A percentile compares a stretch with the other conserved stretches of the same genome.
phyloP scores from a whole-genome alignment of 1,140 invertebrate genomes.

The Asobara japonica region DNA sequence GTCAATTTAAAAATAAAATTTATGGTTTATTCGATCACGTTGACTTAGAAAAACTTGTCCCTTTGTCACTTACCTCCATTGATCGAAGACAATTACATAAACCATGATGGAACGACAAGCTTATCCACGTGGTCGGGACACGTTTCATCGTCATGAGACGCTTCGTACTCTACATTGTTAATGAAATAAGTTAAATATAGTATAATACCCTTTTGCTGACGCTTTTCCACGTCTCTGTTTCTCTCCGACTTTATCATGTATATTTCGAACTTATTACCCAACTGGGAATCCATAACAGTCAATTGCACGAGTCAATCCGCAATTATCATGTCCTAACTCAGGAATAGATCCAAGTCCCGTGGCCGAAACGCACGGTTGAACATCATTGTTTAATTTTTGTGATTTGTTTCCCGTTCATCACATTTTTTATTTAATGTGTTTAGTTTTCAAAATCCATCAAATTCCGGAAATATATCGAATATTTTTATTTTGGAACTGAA shows the following conservation, averaged over 20 bases:
- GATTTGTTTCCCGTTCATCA: too few relatives aligned
- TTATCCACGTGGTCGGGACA: background rate
- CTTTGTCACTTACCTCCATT: background rate
- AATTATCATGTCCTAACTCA: background rate
- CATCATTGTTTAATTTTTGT: background rate
- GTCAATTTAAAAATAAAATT: too few relatives aligned
- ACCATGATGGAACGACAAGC: background rate
- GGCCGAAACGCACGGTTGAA: background rate
- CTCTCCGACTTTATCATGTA: background rate
- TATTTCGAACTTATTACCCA: background rate
- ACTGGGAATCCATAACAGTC: background rate
- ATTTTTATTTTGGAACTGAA: too few relatives aligned
- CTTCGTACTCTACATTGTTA: background rate
- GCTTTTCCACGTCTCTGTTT: background rate
- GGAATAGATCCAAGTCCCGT: background rate
- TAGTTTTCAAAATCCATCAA: too few relatives aligned
- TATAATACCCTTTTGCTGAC: too few relatives aligned
- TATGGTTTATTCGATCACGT: background rate
- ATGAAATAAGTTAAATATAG: background rate
- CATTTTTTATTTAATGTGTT: too few relatives aligned
- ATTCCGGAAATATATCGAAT: too few relatives aligned
- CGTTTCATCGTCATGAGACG: background rate
- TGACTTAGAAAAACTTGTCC: background rate
- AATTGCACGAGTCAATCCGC: background rate
- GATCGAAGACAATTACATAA: background rate